Base-by-base conservation (phyloP, 2,888 invertebrate genomes). In the Catocala sponsa region DNA sequence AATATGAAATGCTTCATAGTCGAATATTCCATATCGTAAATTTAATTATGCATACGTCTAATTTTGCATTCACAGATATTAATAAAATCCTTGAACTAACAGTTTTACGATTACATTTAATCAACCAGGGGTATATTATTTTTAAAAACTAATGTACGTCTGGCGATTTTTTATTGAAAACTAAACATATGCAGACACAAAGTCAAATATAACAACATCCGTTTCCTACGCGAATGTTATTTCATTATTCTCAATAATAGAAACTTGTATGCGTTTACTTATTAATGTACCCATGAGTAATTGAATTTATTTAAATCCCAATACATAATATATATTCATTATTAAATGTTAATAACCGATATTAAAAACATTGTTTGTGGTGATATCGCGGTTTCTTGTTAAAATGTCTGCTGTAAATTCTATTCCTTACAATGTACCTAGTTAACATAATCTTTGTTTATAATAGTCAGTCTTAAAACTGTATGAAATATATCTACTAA, bases 161-260 rank as follows among this genome's bases (percentile, higher is more conserved):
- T 84, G 83, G 81, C 74, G 58, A 72, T 70, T 79, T 86, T 88
- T 85, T 86, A 85, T 84, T 85, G 77, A 71, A 82, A 81, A 77
- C 74, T 76, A 82, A 85, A 86, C 82, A 80, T 74, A 80, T 80
- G 76, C 74, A 80, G 81, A 86, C 84, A 89, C 83, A 89, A 84
- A 88, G 82, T 81, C 78, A 79, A 83, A 84, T 85, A 76, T 70
- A 83, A 84, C 79, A 87, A 88, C 91, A 91, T 92, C 92, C 91
- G 91, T 84, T 92, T 91, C 91, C 91, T 86, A 84, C 80, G 71
- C 80, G 78, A 77, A 75, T 83, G 81, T 84, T 83, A 75, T 71
- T 78, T 85, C 88, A 83, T 88, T 88, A 77, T 86, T 85, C 70
- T 68, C 74, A 80, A 85, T 81, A 86, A 80, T 79, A 83, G 70